Conservation (phyloP, 2,797 vertebrate species). For the Chaenodraco wilsoni region DNA sequence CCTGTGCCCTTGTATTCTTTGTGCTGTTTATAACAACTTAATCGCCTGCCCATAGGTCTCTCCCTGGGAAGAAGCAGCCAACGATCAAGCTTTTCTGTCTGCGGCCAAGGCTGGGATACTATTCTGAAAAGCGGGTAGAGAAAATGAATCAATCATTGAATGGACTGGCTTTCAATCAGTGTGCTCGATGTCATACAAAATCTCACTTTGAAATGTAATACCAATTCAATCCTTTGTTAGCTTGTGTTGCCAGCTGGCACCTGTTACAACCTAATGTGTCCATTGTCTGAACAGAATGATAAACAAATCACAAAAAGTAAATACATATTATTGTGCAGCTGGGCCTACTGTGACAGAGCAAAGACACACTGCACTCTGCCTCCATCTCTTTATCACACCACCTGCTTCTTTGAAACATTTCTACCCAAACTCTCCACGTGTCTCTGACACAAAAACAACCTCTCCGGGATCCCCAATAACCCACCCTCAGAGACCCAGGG, state of each 20-base stretch:
- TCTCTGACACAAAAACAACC: conserved; percentile 63
- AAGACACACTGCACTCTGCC: conserved; percentile 16
- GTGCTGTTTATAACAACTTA: background rate
- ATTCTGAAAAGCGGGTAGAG: conserved; percentile 32
- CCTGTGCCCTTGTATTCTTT: conserved; percentile 1
- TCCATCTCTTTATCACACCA: conserved; percentile 27
- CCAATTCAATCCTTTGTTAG: conserved; percentile 50
- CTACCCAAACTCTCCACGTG: conserved; percentile 39
- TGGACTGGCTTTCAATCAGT: conserved; percentile 49
- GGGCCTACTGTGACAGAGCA: conserved; percentile 21
- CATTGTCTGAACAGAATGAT: conserved; percentile 23
- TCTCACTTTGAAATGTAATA: conserved; percentile 46
- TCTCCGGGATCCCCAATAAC: conserved; percentile 64
- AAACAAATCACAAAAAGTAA: conserved; percentile 17
- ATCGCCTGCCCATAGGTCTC: conserved; percentile 1
- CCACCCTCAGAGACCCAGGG: conserved; percentile 74
- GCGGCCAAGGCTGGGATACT: conserved; percentile 32
- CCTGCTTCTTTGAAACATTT: conserved; percentile 44
- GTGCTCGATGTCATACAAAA: conserved; percentile 34
- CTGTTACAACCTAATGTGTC: conserved; percentile 31
- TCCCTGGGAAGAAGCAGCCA: conserved; percentile 1
- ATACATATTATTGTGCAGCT: conserved; percentile 13
- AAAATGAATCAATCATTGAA: conserved; percentile 51
- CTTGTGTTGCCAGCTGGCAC: conserved; percentile 48
- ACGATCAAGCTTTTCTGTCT: conserved; percentile 11